A percentile compares a stretch with the other conserved stretches of the same genome.
Evolutionary conservation across 1,140 invertebrate genomes (phyloP).

Genomic region (Drosophila kanapiae): DNA sequence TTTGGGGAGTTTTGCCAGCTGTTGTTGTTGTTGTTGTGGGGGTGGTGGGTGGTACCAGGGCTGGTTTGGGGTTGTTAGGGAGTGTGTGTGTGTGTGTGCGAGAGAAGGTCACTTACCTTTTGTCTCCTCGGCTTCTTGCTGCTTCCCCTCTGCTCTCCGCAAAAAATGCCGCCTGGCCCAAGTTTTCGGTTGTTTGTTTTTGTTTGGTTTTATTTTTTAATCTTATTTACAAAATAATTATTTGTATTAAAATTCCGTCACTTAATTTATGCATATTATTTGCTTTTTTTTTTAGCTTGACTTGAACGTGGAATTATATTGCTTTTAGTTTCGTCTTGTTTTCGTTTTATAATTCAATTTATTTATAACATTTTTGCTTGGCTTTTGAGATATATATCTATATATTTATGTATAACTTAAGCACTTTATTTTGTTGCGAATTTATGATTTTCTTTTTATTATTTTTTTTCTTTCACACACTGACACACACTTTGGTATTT

Average conservation of each 20-base stretch:
- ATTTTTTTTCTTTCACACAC: conserved; percentile 1
- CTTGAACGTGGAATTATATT: neutral
- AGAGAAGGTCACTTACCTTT: conserved; percentile 77
- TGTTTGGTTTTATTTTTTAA: conserved; percentile 15
- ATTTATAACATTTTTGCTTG: conserved; percentile 11
- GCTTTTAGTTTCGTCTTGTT: neutral
- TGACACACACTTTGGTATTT: neutral
- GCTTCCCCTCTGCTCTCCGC: conserved; percentile 17
- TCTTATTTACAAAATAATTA: conserved; percentile 7
- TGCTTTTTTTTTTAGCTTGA: conserved; percentile 7
- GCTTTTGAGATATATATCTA: neutral
- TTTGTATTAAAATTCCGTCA: neutral
- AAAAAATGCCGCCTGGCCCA: conserved; percentile 39
- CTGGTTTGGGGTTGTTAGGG: neutral
- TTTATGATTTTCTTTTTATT: neutral
- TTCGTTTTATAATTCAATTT: conserved; percentile 10
- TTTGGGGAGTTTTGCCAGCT: conserved; percentile 27
- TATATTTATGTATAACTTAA: conserved; percentile 2
- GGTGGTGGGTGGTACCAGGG: neutral
- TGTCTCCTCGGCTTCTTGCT: conserved; percentile 37
- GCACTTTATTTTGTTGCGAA: conserved; percentile 1
- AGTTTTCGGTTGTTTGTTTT: conserved; percentile 32
- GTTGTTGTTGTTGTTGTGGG: conserved; percentile 14
- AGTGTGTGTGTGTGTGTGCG: conserved; percentile 16
- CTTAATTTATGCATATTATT: conserved; percentile 15